phyloP scores from a whole-genome alignment of 1,140 invertebrate genomes.

The Mamestra configurata region DNA sequence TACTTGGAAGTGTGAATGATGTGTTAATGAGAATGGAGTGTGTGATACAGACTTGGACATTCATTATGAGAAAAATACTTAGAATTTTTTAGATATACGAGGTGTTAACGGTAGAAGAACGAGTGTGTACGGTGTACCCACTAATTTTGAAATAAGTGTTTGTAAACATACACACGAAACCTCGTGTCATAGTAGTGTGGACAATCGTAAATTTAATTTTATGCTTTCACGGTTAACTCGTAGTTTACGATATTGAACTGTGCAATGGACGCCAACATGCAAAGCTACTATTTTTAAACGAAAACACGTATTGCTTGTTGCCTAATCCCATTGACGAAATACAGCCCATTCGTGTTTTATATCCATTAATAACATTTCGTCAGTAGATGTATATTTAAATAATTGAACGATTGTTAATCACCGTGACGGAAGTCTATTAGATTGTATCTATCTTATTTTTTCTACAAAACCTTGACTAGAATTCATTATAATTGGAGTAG shows the following conservation, averaged over 20 bases:
- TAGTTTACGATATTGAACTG: neutral
- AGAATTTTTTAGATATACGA: too few species aligned
- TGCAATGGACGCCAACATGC: neutral
- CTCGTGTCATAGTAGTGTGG: neutral
- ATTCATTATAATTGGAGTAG: slow-evolving; percentile 4
- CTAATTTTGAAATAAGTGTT: neutral
- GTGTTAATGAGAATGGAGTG: neutral
- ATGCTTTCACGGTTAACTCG: slow-evolving; percentile 7
- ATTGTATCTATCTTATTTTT: slow-evolving; percentile 5
- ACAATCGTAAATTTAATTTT: neutral
- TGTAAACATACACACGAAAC: neutral
- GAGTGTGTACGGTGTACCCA: neutral
- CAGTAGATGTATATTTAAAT: slow-evolving; percentile 15
- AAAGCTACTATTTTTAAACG: slow-evolving; percentile 5
- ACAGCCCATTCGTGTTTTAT: slow-evolving; percentile 29
- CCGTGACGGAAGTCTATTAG: neutral
- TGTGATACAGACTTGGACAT: too few species aligned
- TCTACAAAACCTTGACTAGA: neutral
- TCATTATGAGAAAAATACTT: too few species aligned
- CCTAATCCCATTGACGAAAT: slow-evolving; percentile 9
- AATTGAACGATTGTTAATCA: slow-evolving; percentile 9
- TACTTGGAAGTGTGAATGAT: neutral
- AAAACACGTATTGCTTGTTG: slow-evolving; percentile 5
- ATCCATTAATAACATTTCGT: slow-evolving; percentile 31
- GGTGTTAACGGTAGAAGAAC: neutral